phyloP scores from a whole-genome alignment of 1,140 invertebrate genomes.

The Formica selysi region DNA sequence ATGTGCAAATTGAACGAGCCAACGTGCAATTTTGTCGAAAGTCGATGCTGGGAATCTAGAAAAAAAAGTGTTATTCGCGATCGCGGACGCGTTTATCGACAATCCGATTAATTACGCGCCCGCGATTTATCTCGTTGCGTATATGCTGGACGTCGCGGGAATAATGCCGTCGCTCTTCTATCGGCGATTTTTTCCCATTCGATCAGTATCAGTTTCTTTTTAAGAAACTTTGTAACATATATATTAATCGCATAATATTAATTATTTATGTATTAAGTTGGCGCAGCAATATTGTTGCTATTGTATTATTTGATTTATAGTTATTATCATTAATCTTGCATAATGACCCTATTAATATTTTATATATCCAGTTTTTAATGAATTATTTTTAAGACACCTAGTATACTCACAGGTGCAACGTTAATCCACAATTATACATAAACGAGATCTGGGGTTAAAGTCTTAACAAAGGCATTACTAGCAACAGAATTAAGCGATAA shows the following conservation, averaged over 20 bases:
- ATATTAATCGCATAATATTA: not conserved
- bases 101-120: slow-evolving; percentile 17
- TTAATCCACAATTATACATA: slow-evolving; percentile 17
- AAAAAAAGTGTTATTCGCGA: slow-evolving; percentile 25
- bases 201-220: slow-evolving; percentile 5
- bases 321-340: not conserved
- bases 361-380: not conserved
- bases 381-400: slow-evolving; percentile 22
- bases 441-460: slow-evolving; percentile 57
- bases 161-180: not conserved
- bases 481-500: slow-evolving; percentile 48
- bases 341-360: not conserved
- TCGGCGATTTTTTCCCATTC: not conserved
- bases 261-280: not conserved
- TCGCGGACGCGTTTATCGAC: slow-evolving; percentile 7
- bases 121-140: slow-evolving; percentile 24
- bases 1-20: slow-evolving; percentile 50
- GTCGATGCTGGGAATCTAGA: not conserved
- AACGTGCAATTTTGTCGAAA: slow-evolving; percentile 37
- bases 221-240: not conserved
- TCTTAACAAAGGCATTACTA: slow-evolving; percentile 51
- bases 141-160: not conserved
- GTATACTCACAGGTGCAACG: not conserved
- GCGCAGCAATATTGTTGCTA: not conserved
- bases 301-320: not conserved